phyloP scores from a whole-genome alignment of 2,797 vertebrate genomes.

The Spizella passerina region DNA sequence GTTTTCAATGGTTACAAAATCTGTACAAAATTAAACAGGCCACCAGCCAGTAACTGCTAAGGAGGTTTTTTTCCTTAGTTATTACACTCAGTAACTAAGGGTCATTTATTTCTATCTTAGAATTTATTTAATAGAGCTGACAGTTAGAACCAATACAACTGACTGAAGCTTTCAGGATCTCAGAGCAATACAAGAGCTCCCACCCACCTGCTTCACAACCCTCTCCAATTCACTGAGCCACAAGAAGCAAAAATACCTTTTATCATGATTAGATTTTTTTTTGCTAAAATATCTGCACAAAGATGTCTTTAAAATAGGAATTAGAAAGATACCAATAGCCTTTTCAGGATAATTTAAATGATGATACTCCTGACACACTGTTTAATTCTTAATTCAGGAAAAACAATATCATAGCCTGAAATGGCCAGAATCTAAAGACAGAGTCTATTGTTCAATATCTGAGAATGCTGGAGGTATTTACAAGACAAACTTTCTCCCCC shows the following conservation, averaged over 20 bases:
- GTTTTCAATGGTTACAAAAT: not conserved
- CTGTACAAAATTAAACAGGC: not conserved
- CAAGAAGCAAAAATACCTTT: not conserved
- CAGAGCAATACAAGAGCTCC: not conserved
- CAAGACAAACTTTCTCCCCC: not conserved
- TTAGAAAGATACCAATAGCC: not conserved
- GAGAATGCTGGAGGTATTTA: not conserved
- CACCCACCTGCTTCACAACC: not conserved
- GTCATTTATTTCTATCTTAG: not conserved
- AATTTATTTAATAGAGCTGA: not conserved
- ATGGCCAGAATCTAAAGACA: not conserved
- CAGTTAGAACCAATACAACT: not conserved
- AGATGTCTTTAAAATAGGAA: not conserved
- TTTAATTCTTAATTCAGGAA: not conserved
- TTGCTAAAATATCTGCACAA: not conserved
- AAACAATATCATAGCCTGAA: not conserved
- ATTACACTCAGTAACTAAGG: not conserved
- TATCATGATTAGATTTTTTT: not conserved
- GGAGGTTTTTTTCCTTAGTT: not conserved
- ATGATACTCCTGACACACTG: not conserved
- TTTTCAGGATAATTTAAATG: not conserved
- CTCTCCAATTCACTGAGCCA: not conserved
- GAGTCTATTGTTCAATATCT: not conserved
- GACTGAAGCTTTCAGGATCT: not conserved
- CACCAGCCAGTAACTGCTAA: not conserved